phyloP scores from a whole-genome alignment of 2,113 vertebrate genomes.

The Nothobranchius kuhntae region DNA sequence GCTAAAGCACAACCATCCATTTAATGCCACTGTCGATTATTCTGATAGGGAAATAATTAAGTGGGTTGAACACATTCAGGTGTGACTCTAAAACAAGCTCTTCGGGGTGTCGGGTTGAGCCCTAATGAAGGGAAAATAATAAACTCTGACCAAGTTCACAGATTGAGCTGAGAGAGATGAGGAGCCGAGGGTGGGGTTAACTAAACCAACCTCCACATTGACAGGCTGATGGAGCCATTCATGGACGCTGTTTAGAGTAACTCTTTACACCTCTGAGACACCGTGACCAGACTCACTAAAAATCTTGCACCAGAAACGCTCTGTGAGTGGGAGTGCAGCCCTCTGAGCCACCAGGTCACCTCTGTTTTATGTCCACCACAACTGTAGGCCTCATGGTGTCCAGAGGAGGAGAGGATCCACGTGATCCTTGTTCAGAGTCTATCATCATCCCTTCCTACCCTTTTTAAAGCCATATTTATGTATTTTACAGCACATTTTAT shows the following conservation, averaged over 20 bases:
- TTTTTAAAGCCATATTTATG: conserved; percentile 16
- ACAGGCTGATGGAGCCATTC: conserved; percentile 34
- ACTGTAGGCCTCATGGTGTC: conserved; percentile 44
- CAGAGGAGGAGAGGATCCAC: conserved; percentile 39
- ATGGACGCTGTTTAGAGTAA: conserved; percentile 29
- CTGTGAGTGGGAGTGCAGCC: conserved; percentile 54
- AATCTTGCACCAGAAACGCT: conserved; percentile 27
- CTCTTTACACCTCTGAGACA: conserved; percentile 43
- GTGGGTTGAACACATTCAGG: conserved; percentile 16
- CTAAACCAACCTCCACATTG: conserved; percentile 19
- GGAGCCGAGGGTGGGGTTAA: neutral
- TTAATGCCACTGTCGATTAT: conserved; percentile 15
- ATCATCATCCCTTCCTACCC: conserved; percentile 18
- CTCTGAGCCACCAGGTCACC: conserved; percentile 54
- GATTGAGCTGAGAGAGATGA: conserved; percentile 1
- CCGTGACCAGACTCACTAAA: conserved; percentile 30
- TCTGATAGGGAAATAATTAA: conserved; percentile 50
- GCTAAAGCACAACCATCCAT: conserved; percentile 2
- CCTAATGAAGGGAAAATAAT: conserved; percentile 63
- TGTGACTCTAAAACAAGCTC: conserved; percentile 16
- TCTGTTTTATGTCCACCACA: conserved; percentile 64
- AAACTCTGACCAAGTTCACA: conserved; percentile 43
- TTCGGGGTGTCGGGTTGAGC: conserved; percentile 41
- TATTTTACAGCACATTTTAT: conserved; percentile 19
- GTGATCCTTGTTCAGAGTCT: conserved; percentile 40